A percentile compares a stretch with the other conserved stretches of the same genome.
Evolutionary conservation across 2,888 invertebrate species (phyloP).

Genomic region (Tillus elongatus): DNA sequence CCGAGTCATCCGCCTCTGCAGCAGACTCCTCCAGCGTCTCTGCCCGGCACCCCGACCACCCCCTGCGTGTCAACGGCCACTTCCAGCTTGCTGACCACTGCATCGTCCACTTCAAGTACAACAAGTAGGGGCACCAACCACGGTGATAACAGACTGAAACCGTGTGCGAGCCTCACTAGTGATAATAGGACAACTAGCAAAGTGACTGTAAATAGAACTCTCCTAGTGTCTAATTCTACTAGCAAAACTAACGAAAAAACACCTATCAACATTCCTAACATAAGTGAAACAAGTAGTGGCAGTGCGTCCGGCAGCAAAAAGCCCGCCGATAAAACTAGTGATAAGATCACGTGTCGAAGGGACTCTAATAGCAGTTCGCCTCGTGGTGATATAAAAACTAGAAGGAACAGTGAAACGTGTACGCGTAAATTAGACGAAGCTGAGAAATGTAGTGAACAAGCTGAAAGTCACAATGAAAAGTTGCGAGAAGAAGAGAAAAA

Average conservation of each 20-base stretch:
- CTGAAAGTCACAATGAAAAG: too few relatives aligned
- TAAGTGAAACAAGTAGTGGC: too few relatives aligned
- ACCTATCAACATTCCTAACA: slow-evolving; percentile 25
- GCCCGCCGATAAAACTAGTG: slow-evolving; percentile 31
- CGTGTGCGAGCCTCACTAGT: slow-evolving; percentile 34
- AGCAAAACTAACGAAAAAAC: slow-evolving; percentile 25
- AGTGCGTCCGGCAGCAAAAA: slow-evolving; percentile 18
- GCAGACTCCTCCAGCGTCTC: slow-evolving; percentile 29
- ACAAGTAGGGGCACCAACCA: slow-evolving; percentile 29
- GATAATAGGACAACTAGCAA: slow-evolving; percentile 37
- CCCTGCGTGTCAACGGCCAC: slow-evolving; percentile 39
- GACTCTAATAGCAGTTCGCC: slow-evolving; percentile 26
- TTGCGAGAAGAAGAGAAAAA: slow-evolving; percentile 32
- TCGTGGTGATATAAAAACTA: slow-evolving; percentile 29
- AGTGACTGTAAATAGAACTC: slow-evolving; percentile 38
- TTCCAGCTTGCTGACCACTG: slow-evolving; percentile 21
- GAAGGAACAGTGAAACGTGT: slow-evolving; percentile 34
- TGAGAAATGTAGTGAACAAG: slow-evolving; percentile 34
- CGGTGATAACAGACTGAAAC: slow-evolving; percentile 38
- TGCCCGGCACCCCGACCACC: slow-evolving; percentile 37
- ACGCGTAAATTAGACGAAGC: slow-evolving; percentile 29
- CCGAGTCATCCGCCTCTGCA: slow-evolving; percentile 63
- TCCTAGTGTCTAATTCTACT: slow-evolving; percentile 26
- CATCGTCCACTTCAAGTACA: slow-evolving; percentile 23
- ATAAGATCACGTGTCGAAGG: slow-evolving; percentile 29